Evolutionary conservation across 2,888 invertebrate species (phyloP).

Genomic region (Ditula angustiorana): DNA sequence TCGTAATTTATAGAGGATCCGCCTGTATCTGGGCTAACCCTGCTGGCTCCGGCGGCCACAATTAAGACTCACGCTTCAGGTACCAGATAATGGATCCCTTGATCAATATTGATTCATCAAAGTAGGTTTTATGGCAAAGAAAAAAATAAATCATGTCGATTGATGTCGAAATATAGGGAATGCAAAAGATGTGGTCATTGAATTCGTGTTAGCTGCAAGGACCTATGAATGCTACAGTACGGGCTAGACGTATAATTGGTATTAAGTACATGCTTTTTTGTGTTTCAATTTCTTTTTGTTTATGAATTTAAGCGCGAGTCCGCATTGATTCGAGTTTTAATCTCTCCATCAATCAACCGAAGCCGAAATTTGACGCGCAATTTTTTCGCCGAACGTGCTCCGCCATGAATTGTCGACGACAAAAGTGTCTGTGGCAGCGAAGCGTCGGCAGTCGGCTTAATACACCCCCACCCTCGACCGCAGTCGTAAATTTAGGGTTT

Average conservation of each 20-base stretch:
- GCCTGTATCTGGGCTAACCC: conserved; percentile 84
- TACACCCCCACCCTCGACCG: conserved; percentile 79
- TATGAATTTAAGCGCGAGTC: neutral
- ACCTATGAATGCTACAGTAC: too few species aligned
- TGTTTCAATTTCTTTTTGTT: neutral
- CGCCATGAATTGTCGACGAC: conserved; percentile 80
- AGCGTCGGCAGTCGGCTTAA: conserved; percentile 78
- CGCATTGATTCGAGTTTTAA: conserved; percentile 56
- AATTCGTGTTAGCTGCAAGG: neutral
- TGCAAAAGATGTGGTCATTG: neutral
- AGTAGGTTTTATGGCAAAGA: neutral
- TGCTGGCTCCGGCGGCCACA: conserved; percentile 65
- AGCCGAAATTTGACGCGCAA: conserved; percentile 76
- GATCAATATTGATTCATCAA: conserved; percentile 32
- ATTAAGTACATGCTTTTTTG: neutral
- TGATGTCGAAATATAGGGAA: too few species aligned
- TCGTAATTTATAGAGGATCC: conserved; percentile 85
- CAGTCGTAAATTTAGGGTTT: conserved; percentile 86
- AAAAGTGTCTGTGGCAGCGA: conserved; percentile 81
- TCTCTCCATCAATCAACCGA: conserved; percentile 68
- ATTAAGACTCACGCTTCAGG: conserved; percentile 70
- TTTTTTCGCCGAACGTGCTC: conserved; percentile 80
- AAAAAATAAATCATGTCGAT: too few species aligned
- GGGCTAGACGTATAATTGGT: too few species aligned
- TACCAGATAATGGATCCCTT: conserved; percentile 38